A percentile compares a stretch with the other conserved stretches of the same genome.
These are phyloP conservation scores for Nomada goodeniana DNA, from an alignment of 2,888 invertebrate genomes.

Conservation along the genomic window DNA sequence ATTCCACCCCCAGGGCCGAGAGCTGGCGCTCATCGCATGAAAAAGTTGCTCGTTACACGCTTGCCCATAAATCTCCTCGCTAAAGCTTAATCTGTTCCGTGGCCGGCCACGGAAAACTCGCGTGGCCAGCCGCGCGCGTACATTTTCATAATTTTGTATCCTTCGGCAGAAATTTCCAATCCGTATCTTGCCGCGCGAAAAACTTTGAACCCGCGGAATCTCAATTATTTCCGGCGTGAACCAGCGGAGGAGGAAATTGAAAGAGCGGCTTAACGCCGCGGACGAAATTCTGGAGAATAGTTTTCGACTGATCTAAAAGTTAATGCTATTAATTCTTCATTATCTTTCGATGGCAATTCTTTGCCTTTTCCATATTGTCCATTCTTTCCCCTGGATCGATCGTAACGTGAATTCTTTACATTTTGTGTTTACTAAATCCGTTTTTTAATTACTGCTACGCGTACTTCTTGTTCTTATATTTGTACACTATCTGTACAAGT, in stretches of 20 bases:
- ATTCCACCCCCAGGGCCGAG: constrained; percentile 78
- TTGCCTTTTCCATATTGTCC: no score
- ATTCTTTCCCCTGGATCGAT: no score
- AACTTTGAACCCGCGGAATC: constrained; percentile 19
- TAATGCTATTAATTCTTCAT: no score
- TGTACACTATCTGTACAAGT: no score
- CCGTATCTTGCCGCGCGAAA: not conserved
- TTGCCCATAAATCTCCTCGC: constrained; percentile 81
- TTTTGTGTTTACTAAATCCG: no score
- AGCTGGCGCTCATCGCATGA: constrained; percentile 76
- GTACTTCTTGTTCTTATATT: no score
- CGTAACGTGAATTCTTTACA: no score
- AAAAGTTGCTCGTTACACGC: constrained; percentile 82
- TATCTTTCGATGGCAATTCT: no score
- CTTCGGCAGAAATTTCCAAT: constrained; percentile 70
- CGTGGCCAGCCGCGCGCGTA: constrained; percentile 75
- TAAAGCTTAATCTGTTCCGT: constrained; percentile 82
- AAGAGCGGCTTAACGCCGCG: not conserved
- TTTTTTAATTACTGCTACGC: no score
- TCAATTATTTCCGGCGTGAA: constrained; percentile 19
- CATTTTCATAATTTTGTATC: constrained; percentile 79
- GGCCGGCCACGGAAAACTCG: constrained; percentile 71
- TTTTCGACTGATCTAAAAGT: no score
- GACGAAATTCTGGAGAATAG: not conserved
- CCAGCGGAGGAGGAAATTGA: not conserved